Base-by-base conservation (phyloP, 2,797 vertebrate species). In the Apogon hyalosoma region DNA sequence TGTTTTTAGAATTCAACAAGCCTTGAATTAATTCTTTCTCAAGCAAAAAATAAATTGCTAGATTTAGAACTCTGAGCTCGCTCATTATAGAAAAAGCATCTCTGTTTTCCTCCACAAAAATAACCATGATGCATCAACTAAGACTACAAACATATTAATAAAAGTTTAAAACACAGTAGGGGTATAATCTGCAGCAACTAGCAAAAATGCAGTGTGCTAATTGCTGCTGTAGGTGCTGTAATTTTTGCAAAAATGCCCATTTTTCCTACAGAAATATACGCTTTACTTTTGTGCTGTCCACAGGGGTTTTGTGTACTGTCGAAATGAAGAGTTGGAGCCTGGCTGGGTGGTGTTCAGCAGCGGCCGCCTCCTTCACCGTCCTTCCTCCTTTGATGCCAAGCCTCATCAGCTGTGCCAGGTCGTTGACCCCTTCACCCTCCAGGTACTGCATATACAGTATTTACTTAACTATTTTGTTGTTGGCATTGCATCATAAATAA, bases 301-400 rank as follows among this genome's bases (percentile, higher is more conserved):
- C 87, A 99, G 98, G 82, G 97, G 98, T 4, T 99, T 99, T 89
- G 97, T 99, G 73, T 99, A 99, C 85, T 98, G 96, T 91, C 94
- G 97, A 51, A 99, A 99, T 0, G 98, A 99, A 90, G 97, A 99
- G 67, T 85, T 99, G 90, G 98, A 99, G 84, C 84, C 95, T 0
- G 97, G 98, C 15, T 99, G 98, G 98, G 90, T 99, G 60, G 96
- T 97, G 56, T 96, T 96, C 69, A 94, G 96, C 88, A 93, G 85
- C 0, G 88, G 94, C 63, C 92, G 89, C 63, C 95, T 99, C 58
- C 96, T 99, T 43, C 97, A 99, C 79, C 94, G 98, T 58, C 96
- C 98, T 0, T 95, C 96, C 56, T 97, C 97, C 57, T 99, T 98
- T 75, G 98, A 99, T 93, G 96, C 93, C 85, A 99, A 99, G 87